These are phyloP conservation scores for Lepisosteus osseus DNA, from an alignment of 2,113 vertebrate genomes.

Conservation along the genomic window DNA sequence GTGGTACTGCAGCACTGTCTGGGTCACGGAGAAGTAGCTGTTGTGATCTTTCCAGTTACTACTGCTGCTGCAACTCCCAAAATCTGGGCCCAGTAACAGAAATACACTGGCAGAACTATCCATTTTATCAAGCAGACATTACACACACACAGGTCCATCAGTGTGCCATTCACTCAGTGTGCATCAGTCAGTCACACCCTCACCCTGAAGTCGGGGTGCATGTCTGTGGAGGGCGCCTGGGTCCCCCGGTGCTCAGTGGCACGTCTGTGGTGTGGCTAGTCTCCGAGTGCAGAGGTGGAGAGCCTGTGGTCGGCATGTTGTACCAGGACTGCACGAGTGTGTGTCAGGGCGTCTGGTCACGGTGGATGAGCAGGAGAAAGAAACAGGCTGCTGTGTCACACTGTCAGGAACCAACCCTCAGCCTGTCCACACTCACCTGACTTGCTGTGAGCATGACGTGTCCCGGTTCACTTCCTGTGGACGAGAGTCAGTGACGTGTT, in stretches of 20 bases:
- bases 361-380: constrained; percentile 3
- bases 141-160: not conserved
- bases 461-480: constrained; percentile 47
- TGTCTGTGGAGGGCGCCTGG: not conserved
- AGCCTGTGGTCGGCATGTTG: not conserved
- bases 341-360: not conserved
- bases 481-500: not conserved
- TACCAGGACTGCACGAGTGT: not conserved
- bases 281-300: too few relatives aligned
- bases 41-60: too few relatives aligned
- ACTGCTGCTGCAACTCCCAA: not conserved
- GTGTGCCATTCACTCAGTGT: not conserved
- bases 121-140: not conserved
- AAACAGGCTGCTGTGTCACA: not conserved
- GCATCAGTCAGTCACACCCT: constrained; percentile 7
- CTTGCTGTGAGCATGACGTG: constrained; percentile 76
- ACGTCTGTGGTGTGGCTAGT: constrained; percentile 21
- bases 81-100: not conserved
- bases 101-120: not conserved
- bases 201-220: not conserved
- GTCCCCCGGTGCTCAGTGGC: not conserved
- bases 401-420: too few relatives aligned
- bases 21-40: too few relatives aligned
- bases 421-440: too few relatives aligned
- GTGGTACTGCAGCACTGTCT: constrained; percentile 25